These are phyloP conservation scores for Amiota mariae DNA, from an alignment of 2,888 invertebrate genomes.

Conservation along the genomic window DNA sequence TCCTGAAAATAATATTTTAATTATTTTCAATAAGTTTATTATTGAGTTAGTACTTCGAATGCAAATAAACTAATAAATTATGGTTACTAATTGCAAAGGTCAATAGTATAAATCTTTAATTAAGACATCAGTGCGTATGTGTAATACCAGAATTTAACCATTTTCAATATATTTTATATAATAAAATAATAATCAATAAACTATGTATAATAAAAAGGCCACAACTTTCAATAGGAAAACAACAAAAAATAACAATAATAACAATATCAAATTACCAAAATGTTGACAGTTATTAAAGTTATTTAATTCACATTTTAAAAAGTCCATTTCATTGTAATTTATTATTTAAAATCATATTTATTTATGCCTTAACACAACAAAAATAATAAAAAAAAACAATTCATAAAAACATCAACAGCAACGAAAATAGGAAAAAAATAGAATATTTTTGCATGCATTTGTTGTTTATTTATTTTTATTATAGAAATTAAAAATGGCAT, in stretches of 20 bases:
- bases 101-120: no score
- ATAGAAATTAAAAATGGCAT: not conserved
- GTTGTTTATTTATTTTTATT: slow-evolving; percentile 45
- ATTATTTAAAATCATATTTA: not conserved
- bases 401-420: not conserved
- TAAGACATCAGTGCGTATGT: not conserved
- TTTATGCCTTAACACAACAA: not conserved
- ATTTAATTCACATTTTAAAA: not conserved
- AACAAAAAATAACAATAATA: not conserved
- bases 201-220: no score
- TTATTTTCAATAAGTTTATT: no score
- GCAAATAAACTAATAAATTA: no score
- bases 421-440: not conserved
- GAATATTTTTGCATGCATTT: slow-evolving; percentile 14
- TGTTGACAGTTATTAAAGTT: slow-evolving; percentile 6
- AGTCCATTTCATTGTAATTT: slow-evolving; percentile 5
- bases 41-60: no score
- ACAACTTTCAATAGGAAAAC: no score
- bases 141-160: not conserved
- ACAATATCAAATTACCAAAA: not conserved
- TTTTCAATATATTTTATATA: not conserved
- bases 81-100: no score
- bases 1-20: no score
- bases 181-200: not conserved
- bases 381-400: not conserved